Evolutionary conservation across 2,888 invertebrate species (phyloP), one percentile per base, ranked within the genome.

Genomic region (Folsomia manolachei): DNA sequence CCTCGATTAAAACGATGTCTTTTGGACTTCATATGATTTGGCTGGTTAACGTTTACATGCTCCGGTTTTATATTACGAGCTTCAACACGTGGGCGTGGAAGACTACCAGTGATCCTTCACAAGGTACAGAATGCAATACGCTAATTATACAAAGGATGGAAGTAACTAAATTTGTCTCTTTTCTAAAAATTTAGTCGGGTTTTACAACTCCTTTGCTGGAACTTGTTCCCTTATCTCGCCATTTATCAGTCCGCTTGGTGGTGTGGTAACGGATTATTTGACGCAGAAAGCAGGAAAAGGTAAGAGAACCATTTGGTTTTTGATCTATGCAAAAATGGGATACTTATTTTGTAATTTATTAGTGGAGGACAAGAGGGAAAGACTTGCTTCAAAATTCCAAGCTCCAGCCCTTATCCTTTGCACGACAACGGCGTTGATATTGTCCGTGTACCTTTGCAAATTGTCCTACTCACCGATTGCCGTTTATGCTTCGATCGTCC

Each of bases 301-400:
- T 56, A n/a, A 56, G 21, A 56, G 7, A n/a, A n/a, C n/a, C n/a
- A n/a, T n/a, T n/a, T n/a, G n/a, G n/a, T n/a, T n/a, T n/a, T n/a
- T n/a, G n/a, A n/a, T n/a, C n/a, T n/a, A n/a, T n/a, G n/a, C n/a
- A n/a, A n/a, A n/a, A n/a, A n/a, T n/a, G n/a, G n/a, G n/a, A n/a
- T n/a, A n/a, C n/a, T n/a, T n/a, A n/a, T n/a, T n/a, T n/a, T n/a
- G n/a, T n/a, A n/a, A n/a, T n/a, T n/a, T n/a, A n/a, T n/a, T 19
- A 56, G 56, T 14, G 56, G 56, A 56, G 21, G 21, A 21, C 56
- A 56, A 56, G n/a, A 19, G 7, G 18, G 56, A 56, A 56, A 7
- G 56, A 56, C 56, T 56, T 7, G 56, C 56, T 14, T 56, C 56
- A 7, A 56, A 56, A 56, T 56, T 56, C 56, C 56, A 56, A 56